phyloP scores from a whole-genome alignment of 2,888 invertebrate species.

The Ornithoptera priamus region DNA sequence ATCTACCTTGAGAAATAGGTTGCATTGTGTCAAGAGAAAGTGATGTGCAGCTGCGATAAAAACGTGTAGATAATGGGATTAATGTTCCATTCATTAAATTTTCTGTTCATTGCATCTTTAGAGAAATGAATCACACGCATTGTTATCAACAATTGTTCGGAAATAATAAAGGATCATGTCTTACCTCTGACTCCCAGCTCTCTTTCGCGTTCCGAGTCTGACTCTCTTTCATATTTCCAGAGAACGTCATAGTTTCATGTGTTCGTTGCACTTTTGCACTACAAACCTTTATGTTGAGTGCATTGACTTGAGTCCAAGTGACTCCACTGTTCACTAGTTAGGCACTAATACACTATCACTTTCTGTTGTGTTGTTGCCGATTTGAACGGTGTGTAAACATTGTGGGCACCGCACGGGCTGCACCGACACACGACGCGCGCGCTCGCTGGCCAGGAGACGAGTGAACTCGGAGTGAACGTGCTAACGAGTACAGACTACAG shows the following conservation, averaged over 20 bases:
- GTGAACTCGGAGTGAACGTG: constrained; percentile 45
- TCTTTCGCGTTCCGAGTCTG: constrained; percentile 69
- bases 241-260: constrained; percentile 66
- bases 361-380: constrained; percentile 61
- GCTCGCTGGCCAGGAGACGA: constrained; percentile 45
- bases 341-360: constrained; percentile 63
- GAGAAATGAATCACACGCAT: constrained; percentile 51
- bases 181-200: constrained; percentile 76
- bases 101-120: constrained; percentile 52
- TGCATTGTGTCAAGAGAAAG: constrained; percentile 50
- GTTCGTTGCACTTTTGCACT: constrained; percentile 60
- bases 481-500: constrained; percentile 77
- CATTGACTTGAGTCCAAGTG: constrained; percentile 27
- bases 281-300: constrained; percentile 18
- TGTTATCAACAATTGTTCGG: constrained; percentile 38
- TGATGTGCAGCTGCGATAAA: constrained; percentile 40
- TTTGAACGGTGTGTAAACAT: constrained; percentile 57
- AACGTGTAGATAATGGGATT: constrained; percentile 54
- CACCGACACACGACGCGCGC: constrained; percentile 13
- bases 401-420: constrained; percentile 33
- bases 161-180: constrained; percentile 39
- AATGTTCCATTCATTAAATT: constrained; percentile 45
- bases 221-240: constrained; percentile 74
- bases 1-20: constrained; percentile 1
- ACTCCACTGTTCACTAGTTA: constrained; percentile 46